Conservation (phyloP, 2,888 invertebrate genomes). For the Octonoba sinensis region DNA sequence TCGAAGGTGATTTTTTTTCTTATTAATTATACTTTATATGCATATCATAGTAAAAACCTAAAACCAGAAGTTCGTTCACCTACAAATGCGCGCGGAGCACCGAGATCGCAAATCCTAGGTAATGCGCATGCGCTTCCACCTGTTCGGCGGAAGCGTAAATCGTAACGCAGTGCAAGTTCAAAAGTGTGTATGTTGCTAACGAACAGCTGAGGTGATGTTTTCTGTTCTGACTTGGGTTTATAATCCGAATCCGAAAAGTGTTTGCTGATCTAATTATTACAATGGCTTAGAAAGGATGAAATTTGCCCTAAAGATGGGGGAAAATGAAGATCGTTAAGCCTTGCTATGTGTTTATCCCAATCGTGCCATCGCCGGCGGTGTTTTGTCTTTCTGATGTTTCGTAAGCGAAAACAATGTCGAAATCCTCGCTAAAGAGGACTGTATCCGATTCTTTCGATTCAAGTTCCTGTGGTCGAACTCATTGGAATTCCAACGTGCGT, state of each 20-base stretch:
- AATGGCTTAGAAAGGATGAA: conserved; percentile 21
- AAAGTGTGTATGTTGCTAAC: conserved; percentile 21
- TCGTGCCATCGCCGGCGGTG: conserved; percentile 14
- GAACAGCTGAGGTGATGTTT: too few relatives aligned
- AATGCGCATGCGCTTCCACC: conserved; percentile 52
- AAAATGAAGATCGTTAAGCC: too few relatives aligned
- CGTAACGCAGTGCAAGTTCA: conserved; percentile 50
- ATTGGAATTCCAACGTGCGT: conserved; percentile 72
- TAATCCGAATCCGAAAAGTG: neutral
- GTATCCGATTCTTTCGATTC: conserved; percentile 27
- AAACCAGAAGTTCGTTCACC: conserved; percentile 58
- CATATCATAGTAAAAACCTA: neutral
- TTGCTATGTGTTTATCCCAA: conserved; percentile 24
- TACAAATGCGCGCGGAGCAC: conserved; percentile 6
- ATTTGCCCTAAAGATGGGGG: too few relatives aligned
- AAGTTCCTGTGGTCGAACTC: conserved; percentile 52
- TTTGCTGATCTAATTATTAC: conserved; percentile 22
- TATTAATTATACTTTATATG: too few relatives aligned
- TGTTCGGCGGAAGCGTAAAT: conserved; percentile 52
- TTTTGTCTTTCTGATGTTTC: conserved; percentile 13
- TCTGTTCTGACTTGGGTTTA: too few relatives aligned
- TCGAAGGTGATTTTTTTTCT: too few relatives aligned
- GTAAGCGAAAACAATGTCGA: conserved; percentile 35
- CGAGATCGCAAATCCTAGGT: conserved; percentile 9
- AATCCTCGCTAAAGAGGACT: conserved; percentile 48